Conservation (phyloP, 1,140 invertebrate species). For the Zaprionus capensis region DNA sequence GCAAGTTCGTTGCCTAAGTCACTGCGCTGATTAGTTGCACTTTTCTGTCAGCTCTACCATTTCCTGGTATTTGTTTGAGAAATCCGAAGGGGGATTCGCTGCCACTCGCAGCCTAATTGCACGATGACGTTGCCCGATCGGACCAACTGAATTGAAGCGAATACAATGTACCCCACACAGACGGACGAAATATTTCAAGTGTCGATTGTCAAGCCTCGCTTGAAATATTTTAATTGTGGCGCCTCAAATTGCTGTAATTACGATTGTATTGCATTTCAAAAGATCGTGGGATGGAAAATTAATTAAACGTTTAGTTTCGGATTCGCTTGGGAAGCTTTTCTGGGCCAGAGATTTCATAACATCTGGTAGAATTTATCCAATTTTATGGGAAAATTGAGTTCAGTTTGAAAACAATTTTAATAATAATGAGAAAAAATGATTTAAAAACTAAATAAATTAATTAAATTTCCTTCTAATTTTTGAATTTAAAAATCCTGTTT, state of each 20-base stretch:
- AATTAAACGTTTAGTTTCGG: slow-evolving; percentile 33
- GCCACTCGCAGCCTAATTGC: slow-evolving; percentile 39
- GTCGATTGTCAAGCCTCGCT: slow-evolving; percentile 7
- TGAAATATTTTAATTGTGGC: slow-evolving; percentile 36
- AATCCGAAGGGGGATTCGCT: slow-evolving; percentile 7
- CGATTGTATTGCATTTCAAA: slow-evolving; percentile 14
- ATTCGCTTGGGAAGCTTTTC: slow-evolving; percentile 6
- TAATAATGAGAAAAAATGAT: too few species aligned
- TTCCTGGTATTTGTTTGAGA: slow-evolving; percentile 68
- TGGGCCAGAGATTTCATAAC: background rate
- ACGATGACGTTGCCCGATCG: slow-evolving; percentile 52
- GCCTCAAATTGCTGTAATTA: slow-evolving; percentile 37
- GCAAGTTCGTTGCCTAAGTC: slow-evolving; percentile 15
- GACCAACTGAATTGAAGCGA: slow-evolving; percentile 15
- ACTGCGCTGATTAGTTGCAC: slow-evolving; percentile 44
- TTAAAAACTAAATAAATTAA: background rate
- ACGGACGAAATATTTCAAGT: slow-evolving; percentile 4
- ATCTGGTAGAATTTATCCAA: background rate
- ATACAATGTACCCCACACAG: slow-evolving; percentile 27
- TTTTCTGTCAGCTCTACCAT: slow-evolving; percentile 34
- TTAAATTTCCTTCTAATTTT: background rate
- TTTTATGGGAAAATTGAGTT: background rate
- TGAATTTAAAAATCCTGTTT: too few species aligned
- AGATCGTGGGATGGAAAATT: slow-evolving; percentile 28
- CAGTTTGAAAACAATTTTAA: too few species aligned